Percentiles rank a stretch among this genome's conserved stretches.
phyloP scores from a whole-genome alignment of 2,797 vertebrate species.

The Paramormyrops hopkinsi region DNA sequence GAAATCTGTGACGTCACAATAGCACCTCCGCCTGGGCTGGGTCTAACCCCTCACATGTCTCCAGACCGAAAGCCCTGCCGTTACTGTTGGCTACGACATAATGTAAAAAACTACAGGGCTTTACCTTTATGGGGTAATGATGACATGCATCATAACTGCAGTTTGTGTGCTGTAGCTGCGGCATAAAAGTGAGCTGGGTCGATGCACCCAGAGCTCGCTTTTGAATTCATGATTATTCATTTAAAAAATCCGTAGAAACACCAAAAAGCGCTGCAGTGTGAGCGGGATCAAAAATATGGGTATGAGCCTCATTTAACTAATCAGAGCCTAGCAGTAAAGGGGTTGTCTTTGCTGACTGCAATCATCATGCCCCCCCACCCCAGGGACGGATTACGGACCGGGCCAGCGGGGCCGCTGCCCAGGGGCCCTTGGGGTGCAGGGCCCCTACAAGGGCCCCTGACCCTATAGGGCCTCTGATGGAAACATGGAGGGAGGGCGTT shows the following conservation, averaged over 20 bases:
- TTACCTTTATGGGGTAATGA: neutral
- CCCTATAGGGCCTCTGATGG: too few species aligned
- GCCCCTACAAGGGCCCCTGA: too few species aligned
- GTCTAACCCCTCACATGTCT: neutral
- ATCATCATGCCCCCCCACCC: neutral
- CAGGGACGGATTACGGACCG: too few species aligned
- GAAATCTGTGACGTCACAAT: neutral
- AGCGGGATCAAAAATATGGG: neutral
- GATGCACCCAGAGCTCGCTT: neutral
- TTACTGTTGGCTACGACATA: neutral
- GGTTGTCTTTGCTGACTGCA: neutral
- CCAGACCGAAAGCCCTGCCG: neutral
- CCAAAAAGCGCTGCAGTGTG: neutral
- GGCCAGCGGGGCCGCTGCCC: too few species aligned
- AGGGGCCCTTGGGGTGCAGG: too few species aligned
- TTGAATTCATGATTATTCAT: neutral
- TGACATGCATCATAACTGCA: neutral
- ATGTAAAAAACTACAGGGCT: neutral
- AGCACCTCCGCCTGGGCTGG: neutral
- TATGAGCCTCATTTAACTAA: neutral
- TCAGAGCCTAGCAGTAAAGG: neutral
- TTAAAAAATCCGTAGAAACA: neutral
- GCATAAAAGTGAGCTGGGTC: neutral
- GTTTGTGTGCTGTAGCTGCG: neutral
- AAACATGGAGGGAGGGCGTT: too few species aligned